These are phyloP conservation scores for Rhinichthys osculus DNA, from an alignment of 2,797 vertebrate genomes.

Conservation along the genomic window DNA sequence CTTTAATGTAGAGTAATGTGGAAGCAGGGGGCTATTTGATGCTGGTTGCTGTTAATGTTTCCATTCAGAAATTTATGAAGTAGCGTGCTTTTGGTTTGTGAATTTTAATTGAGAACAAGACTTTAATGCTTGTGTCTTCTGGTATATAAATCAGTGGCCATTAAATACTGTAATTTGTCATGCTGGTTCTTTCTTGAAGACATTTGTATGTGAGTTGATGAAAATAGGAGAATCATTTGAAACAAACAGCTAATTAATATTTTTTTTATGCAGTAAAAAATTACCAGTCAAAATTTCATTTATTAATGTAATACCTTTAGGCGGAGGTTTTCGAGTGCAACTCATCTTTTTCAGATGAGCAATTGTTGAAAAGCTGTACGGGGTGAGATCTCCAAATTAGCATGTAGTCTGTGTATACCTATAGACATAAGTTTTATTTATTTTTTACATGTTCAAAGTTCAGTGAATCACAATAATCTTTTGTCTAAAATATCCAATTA, in stretches of 20 bases:
- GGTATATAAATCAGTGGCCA: neutral
- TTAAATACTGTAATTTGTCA: neutral
- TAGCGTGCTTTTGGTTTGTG: neutral
- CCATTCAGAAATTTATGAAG: neutral
- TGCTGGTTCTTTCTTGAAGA: neutral
- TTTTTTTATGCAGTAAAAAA: neutral
- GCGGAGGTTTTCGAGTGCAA: neutral
- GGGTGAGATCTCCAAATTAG: conserved; percentile 21
- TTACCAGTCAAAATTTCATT: neutral
- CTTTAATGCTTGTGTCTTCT: neutral
- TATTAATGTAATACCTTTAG: conserved; percentile 9
- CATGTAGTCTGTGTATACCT: neutral
- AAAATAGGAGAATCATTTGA: neutral
- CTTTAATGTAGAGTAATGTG: neutral
- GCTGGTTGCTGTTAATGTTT: conserved; percentile 14
- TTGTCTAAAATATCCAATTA: conserved; percentile 18
- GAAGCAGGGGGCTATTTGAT: neutral
- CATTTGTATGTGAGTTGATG: neutral
- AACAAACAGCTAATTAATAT: neutral
- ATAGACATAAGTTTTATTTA: neutral
- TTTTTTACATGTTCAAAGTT: neutral
- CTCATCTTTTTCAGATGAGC: conserved; percentile 16
- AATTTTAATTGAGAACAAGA: neutral
- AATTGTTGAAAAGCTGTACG: neutral
- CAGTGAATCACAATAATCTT: neutral